Evolutionary conservation across 92 coral and sea anemone species (phyloP).

Genomic region (Zoanthus sociatus): DNA sequence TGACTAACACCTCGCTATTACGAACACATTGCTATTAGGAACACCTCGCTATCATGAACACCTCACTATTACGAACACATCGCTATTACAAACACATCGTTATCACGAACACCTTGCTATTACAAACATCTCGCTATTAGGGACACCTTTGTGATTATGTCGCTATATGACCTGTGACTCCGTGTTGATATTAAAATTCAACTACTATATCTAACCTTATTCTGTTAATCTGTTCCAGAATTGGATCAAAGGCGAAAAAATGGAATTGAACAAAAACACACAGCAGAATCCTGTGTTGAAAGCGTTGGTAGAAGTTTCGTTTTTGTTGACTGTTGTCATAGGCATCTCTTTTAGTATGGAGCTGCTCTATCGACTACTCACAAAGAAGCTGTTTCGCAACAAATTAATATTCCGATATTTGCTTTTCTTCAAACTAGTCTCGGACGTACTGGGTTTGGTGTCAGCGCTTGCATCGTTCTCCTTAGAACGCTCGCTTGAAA

Average conservation of each 20-base stretch:
- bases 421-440: constrained; percentile 12
- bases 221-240: not conserved
- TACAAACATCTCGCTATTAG: too few relatives aligned
- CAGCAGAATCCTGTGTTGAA: not conserved
- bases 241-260: not conserved
- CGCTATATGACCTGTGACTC: too few relatives aligned
- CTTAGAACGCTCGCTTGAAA: not conserved
- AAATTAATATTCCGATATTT: not conserved
- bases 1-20: too few relatives aligned
- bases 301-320: not conserved
- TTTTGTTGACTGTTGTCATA: not conserved
- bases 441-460: constrained; percentile 3
- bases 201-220: not conserved
- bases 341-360: constrained; percentile 1
- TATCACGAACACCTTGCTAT: too few relatives aligned
- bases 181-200: too few relatives aligned
- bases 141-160: too few relatives aligned
- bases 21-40: too few relatives aligned
- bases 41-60: too few relatives aligned
- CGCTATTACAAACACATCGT: too few relatives aligned
- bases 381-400: constrained; percentile 3
- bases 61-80: too few relatives aligned
- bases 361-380: not conserved
- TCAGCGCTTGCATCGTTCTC: constrained; percentile 6
- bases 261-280: not conserved